Base-by-base conservation (phyloP, 1,140 invertebrate genomes). In the Charaxes varanes region DNA sequence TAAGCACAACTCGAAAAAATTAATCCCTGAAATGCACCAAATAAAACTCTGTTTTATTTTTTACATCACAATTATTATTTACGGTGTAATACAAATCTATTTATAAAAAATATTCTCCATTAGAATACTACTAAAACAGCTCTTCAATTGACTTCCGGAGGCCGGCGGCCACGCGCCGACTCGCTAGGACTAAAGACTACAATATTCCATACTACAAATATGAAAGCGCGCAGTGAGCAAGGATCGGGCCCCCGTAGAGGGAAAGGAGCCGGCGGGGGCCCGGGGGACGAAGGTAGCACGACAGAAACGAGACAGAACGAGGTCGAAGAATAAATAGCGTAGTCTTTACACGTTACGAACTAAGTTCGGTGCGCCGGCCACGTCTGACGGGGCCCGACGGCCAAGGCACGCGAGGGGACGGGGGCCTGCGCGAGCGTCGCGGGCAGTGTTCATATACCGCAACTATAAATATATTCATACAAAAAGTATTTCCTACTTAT, bases 21-120 rank as follows among this genome's bases (percentile, higher is more conserved):
- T 62, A 56, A 64, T 70, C 64, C 69, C 69, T 76, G 66, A 77
- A 79, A 79, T 67, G 71, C 65, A 66, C 69, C 62, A 83, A 83
- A 83, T 83, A 83, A 83, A 83, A 83, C 76, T 83, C 72, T 71
- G 78, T 82, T 82, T 83, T 83, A 80, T 80, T 79, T 65, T 65
- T 50, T n/a, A 62, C 51, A 80, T 82, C 74, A 83, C 70, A 78
- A 78, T 71, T 70, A 70, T 76, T 67, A 66, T 71, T 74, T 62
- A 52, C 59, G 69, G 60, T 47, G 71, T 59, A 62, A 69, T 79
- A 80, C 73, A 78, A 18, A 53, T 69, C 53, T 68, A 65, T 63
- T 60, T 65, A 59, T 64, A 68, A 81, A 73, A 78, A 76, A 79
- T 77, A 69, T 72, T 73, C 28, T 57, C 52, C 31, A 62, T 50